Base-by-base conservation (phyloP, 2,888 invertebrate species). In the Drosophila mettleri region DNA sequence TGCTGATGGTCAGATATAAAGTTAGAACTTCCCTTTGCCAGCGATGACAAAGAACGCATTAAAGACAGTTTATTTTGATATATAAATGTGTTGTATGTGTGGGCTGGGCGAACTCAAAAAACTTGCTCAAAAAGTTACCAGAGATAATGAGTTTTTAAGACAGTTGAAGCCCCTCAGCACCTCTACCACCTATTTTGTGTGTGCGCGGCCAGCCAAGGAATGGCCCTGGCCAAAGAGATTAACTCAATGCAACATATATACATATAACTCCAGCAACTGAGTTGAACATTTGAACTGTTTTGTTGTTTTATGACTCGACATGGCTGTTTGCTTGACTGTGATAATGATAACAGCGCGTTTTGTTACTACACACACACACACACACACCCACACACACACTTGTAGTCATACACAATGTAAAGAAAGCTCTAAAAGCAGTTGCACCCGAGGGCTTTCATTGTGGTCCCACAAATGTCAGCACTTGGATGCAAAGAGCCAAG, bases 91-190 rank as follows among this genome's bases (percentile, higher is more conserved):
- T 34, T 34, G 46, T 74, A 65, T 58, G 81, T 86, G 84, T 74
- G 88, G 86, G 88, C 62, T 36, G 48, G 9, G 39, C 20, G 22
- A 31, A 12, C n/a, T 8, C 34, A 29, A 34, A 39, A 39, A 69
- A 69, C 65, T 83, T 77, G 60, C 80, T 88, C 69, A 86, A 86
- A 83, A 83, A 83, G 84, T 83, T 83, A 69, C 83, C 81, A 86
- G 77, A 83, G 83, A 83, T 83, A 83, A 83, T 83, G 83, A 88
- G 83, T 88, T 88, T 86, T 67, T 83, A 88, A 88, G 88, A 88
- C 66, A 83, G 86, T 69, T 72, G 69, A 57, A 65, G 55, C 46
- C n/a, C 12, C 38, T 18, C 41, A 38, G 24, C 10, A 7, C 48
- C 34, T 16, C 20, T 16, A n/a, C 20, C 36, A 54, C 43, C 34